Base-by-base conservation (phyloP, 1,140 invertebrate species). In the Maniola jurtina region DNA sequence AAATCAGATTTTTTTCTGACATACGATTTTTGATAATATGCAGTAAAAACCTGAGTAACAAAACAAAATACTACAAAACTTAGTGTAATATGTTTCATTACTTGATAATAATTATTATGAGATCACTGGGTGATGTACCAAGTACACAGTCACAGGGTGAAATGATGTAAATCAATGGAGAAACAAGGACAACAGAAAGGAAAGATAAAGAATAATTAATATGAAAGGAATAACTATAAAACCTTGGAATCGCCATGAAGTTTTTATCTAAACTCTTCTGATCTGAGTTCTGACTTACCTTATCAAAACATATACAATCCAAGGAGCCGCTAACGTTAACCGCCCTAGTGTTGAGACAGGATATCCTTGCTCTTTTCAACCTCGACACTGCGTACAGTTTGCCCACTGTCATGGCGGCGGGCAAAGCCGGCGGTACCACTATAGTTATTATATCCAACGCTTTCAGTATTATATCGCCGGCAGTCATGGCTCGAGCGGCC, bases 251-350 rank as follows among this genome's bases (percentile, higher is more conserved):
- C 9, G 9, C 36, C 9, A 9, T 9, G 40, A 42, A 11, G 40
- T 42, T 9, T 9, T 3, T 42, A 42, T 3, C 40, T 9, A 9
- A 40, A 0, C 10, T 6, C 38, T 40, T 40, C 38, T 40, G 25
- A 25, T 2, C 0, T 13, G 40, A 42, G 8, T 48, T n/a, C n/a
- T n/a, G n/a, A 11, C 45, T 15, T 36, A 97, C 97, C 95, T 99
- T 99, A 89, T 99, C 99, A 89, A 99, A 99, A 80, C 98, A 99
- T 56, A 99, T 94, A 74, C 97, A 96, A 90, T 99, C 97, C n/a
- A 99, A 92, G 36, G 96, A 98, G 0, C 99, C 99, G 72, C 96
- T 96, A 14, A 99, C 96, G 80, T 99, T 99, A 66, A 99, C 99
- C 2, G 96, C 95, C 25, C 95, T 92, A 0, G 98, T 98, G 70